These are phyloP conservation scores for Micropoecilia bifurca DNA, from an alignment of 2,797 vertebrate genomes.

Conservation along the genomic window DNA sequence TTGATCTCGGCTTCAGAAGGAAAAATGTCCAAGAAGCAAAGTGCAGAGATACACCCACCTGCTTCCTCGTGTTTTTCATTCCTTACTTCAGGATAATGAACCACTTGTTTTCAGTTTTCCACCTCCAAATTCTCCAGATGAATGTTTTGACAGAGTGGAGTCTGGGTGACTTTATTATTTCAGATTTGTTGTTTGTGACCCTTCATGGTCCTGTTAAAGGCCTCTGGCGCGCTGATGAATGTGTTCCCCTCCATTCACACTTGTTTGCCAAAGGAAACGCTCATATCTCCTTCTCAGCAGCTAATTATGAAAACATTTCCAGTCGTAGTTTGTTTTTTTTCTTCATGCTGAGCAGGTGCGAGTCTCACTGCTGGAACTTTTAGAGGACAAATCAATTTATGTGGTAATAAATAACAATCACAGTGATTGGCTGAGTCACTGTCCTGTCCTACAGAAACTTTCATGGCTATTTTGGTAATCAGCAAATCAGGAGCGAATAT, in stretches of 20 bases:
- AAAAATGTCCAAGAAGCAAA: slow-evolving; percentile 43
- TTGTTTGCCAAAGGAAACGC: slow-evolving; percentile 49
- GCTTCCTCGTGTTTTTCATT: slow-evolving; percentile 16
- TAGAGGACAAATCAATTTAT: background rate
- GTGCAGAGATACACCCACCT: slow-evolving; percentile 24
- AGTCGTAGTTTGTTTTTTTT: background rate
- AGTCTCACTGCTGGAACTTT: slow-evolving; percentile 3
- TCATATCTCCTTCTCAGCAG: slow-evolving; percentile 24
- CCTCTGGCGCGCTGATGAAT: slow-evolving; percentile 41
- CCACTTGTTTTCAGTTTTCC: slow-evolving; percentile 52
- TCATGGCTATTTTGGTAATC: slow-evolving; percentile 19
- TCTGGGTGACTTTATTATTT: slow-evolving; percentile 49
- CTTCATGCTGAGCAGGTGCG: slow-evolving; percentile 8
- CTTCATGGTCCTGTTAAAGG: slow-evolving; percentile 19
- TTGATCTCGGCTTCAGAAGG: slow-evolving; percentile 52
- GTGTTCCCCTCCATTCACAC: slow-evolving; percentile 35
- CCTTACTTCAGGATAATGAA: slow-evolving; percentile 34
- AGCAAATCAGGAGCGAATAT: slow-evolving; percentile 14
- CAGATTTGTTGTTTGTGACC: slow-evolving; percentile 53
- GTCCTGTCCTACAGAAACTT: slow-evolving; percentile 17
- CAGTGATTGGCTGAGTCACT: slow-evolving; percentile 4
- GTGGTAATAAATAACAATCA: slow-evolving; percentile 1
- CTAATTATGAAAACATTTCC: background rate
- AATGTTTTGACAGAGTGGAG: slow-evolving; percentile 37
- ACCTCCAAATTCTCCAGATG: slow-evolving; percentile 41